Conservation (phyloP, 2,113 vertebrate genomes). For the Calidris pygmaea region DNA sequence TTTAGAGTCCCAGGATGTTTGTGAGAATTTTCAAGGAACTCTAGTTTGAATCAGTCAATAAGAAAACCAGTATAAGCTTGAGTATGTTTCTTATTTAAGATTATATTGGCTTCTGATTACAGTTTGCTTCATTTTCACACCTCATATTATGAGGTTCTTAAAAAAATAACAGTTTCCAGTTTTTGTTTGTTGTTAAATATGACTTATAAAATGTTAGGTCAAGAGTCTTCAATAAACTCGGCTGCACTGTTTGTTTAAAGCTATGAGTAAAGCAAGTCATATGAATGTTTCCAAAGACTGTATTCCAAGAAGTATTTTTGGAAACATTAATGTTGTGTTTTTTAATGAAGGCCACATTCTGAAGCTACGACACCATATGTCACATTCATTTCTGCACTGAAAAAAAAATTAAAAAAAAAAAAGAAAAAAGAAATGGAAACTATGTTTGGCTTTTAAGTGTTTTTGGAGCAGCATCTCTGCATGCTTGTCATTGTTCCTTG, state of each 20-base stretch:
- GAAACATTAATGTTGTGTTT: conserved; percentile 71
- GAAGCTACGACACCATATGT: conserved; percentile 60
- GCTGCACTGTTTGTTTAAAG: neutral
- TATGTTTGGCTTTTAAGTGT: conserved; percentile 74
- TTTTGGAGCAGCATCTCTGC: conserved; percentile 60
- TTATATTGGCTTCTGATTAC: neutral
- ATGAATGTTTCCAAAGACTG: conserved; percentile 52
- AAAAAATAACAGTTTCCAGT: neutral
- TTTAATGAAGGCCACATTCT: conserved; percentile 75
- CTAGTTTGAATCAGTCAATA: neutral
- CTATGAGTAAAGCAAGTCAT: conserved; percentile 11
- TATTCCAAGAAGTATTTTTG: conserved; percentile 65
- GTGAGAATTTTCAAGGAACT: conserved; percentile 8
- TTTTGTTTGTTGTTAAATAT: conserved; percentile 44
- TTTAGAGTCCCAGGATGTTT: neutral
- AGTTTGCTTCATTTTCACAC: neutral
- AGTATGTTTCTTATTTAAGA: conserved; percentile 13
- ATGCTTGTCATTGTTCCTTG: conserved; percentile 67
- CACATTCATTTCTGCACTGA: conserved; percentile 53
- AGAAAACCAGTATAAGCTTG: neutral
- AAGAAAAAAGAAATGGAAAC: conserved; percentile 71
- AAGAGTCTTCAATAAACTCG: neutral
- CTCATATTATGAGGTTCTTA: neutral
- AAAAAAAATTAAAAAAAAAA: neutral
- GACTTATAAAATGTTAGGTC: conserved; percentile 17